These are phyloP conservation scores for Prosapia bicincta DNA, from an alignment of 2,888 invertebrate genomes.

Conservation along the genomic window DNA sequence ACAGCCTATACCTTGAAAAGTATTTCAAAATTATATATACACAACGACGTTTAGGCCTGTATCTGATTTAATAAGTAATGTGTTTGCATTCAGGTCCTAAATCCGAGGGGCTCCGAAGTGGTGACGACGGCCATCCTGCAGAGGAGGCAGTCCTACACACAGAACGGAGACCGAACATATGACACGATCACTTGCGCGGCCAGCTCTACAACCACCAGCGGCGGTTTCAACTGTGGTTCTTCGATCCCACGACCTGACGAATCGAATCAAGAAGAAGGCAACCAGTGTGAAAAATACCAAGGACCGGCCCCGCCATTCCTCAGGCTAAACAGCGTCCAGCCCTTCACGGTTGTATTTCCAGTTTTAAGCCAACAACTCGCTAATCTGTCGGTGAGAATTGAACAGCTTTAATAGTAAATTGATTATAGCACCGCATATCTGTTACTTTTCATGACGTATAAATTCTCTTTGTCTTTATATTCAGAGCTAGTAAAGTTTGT, in stretches of 20 bases:
- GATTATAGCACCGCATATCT: too few species aligned
- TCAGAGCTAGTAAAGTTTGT: too few species aligned
- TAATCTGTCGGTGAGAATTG: slow-evolving; percentile 24
- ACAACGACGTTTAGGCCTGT: too few species aligned
- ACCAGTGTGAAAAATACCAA: slow-evolving; percentile 32
- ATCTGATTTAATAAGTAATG: too few species aligned
- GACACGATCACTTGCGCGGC: slow-evolving; percentile 20
- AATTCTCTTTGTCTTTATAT: too few species aligned
- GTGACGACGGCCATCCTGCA: slow-evolving; percentile 24
- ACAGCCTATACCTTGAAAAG: too few species aligned
- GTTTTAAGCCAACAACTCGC: slow-evolving; percentile 8
- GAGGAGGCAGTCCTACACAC: slow-evolving; percentile 24
- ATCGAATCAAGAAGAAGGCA: background rate
- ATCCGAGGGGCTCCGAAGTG: slow-evolving; percentile 18
- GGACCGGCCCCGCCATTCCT: slow-evolving; percentile 35
- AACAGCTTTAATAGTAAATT: too few species aligned
- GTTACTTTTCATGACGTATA: too few species aligned
- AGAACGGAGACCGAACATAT: slow-evolving; percentile 14
- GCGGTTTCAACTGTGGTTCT: background rate
- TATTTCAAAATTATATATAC: too few species aligned
- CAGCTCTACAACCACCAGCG: slow-evolving; percentile 4
- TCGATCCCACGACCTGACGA: background rate
- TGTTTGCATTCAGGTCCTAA: slow-evolving; percentile 11
- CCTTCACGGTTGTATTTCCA: slow-evolving; percentile 34
- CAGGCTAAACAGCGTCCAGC: slow-evolving; percentile 38